Percentiles rank a stretch among this genome's conserved stretches.
Evolutionary conservation across 2,113 vertebrate species (phyloP).

Genomic region (Empidonax traillii): DNA sequence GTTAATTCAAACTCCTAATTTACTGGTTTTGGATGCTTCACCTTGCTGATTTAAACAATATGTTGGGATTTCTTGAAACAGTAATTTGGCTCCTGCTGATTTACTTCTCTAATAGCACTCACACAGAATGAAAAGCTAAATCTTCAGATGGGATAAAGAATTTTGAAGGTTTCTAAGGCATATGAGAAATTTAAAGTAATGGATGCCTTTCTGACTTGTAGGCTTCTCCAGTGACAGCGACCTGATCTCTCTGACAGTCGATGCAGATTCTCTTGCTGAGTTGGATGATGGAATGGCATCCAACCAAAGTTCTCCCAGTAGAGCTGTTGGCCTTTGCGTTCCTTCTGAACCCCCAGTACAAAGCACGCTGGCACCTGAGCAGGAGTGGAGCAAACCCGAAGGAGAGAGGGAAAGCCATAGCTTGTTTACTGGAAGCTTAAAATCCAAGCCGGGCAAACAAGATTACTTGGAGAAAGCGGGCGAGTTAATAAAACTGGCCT

Average conservation of each 20-base stretch:
- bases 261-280: constrained; percentile 87
- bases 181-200: not conserved
- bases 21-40: not conserved
- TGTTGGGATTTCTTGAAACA: not conserved
- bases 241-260: constrained; percentile 85
- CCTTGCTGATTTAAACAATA: not conserved
- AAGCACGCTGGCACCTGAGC: constrained; percentile 59
- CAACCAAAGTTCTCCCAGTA: constrained; percentile 86
- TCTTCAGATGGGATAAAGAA: not conserved
- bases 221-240: constrained; percentile 91
- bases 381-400: constrained; percentile 77
- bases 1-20: not conserved
- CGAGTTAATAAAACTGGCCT: constrained; percentile 88
- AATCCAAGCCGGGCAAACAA: constrained; percentile 75
- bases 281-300: constrained; percentile 98
- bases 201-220: constrained; percentile 43
- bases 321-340: constrained; percentile 72
- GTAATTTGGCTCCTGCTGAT: not conserved
- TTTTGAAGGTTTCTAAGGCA: not conserved
- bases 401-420: constrained; percentile 72
- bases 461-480: constrained; percentile 93
- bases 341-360: constrained; percentile 61
- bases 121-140: not conserved
- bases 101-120: not conserved
- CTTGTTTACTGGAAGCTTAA: constrained; percentile 82